These are phyloP conservation scores for Myotis lucifugus DNA, from an alignment of 2,113 vertebrate genomes.

Conservation along the genomic window DNA sequence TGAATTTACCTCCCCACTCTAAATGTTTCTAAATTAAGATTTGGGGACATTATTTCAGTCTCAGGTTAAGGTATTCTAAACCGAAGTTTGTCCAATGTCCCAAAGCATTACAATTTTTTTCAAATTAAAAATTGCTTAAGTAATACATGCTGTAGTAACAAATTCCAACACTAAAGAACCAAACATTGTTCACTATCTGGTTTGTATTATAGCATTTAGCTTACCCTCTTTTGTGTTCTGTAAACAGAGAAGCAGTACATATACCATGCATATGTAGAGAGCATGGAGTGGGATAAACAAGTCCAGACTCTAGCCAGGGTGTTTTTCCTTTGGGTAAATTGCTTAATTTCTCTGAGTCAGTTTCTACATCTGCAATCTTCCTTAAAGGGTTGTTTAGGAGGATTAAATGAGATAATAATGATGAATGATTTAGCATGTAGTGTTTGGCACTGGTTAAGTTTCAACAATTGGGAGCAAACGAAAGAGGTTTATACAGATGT, in stretches of 20 bases:
- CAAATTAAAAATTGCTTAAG: background rate
- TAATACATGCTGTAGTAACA: background rate
- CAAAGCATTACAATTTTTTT: background rate
- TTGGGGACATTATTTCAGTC: background rate
- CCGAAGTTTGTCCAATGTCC: background rate
- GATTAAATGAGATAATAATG: conserved; percentile 6
- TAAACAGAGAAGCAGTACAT: background rate
- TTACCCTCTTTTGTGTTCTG: background rate
- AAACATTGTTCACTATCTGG: background rate
- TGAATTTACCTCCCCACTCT: background rate
- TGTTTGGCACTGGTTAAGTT: conserved; percentile 1
- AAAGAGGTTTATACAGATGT: background rate
- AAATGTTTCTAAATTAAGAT: conserved; percentile 34
- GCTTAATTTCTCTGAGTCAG: conserved; percentile 34
- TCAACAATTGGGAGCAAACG: background rate
- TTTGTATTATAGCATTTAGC: background rate
- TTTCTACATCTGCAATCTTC: background rate
- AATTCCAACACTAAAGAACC: background rate
- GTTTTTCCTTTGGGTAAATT: background rate
- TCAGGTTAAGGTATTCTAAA: conserved; percentile 18
- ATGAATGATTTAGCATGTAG: background rate
- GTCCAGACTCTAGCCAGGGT: background rate
- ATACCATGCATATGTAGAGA: background rate
- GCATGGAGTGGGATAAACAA: background rate
- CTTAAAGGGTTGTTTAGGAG: background rate